Evolutionary conservation across 1,140 invertebrate genomes (phyloP).

Genomic region (Platyscapa corneri): DNA sequence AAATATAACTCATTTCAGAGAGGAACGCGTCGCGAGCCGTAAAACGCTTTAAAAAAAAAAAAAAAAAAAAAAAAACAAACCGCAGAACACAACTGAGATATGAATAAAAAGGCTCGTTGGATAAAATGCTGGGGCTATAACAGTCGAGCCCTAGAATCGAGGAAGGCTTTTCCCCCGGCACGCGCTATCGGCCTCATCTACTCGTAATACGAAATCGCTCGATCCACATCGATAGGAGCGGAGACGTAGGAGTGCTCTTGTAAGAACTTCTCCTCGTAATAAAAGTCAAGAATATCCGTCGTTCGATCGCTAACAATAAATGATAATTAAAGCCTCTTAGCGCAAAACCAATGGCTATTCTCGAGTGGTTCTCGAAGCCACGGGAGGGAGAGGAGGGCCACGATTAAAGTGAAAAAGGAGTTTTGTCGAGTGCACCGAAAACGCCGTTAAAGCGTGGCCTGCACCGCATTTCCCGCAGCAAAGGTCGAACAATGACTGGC

Average conservation of each 20-base stretch:
- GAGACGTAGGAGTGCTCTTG: background rate
- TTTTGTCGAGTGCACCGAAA: background rate
- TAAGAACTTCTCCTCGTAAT: too few relatives aligned
- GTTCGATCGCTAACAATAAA: background rate
- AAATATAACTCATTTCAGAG: too few relatives aligned
- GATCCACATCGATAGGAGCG: background rate
- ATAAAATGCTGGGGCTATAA: too few relatives aligned
- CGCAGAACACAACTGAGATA: too few relatives aligned
- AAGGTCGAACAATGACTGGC: background rate
- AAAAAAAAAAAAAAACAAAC: too few relatives aligned
- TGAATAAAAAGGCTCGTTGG: too few relatives aligned
- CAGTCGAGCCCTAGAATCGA: too few relatives aligned
- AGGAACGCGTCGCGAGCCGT: too few relatives aligned
- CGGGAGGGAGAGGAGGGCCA: background rate
- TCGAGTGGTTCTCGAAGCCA: background rate
- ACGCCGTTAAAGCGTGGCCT: slow-evolving; percentile 2
- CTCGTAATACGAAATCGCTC: background rate
- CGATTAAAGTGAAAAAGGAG: background rate
- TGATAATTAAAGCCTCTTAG: background rate
- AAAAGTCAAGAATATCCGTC: background rate
- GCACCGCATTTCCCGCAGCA: background rate
- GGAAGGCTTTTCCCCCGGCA: too few relatives aligned
- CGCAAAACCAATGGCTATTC: background rate
- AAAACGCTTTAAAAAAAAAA: too few relatives aligned
- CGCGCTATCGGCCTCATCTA: background rate